Conservation (phyloP, 2,888 invertebrate genomes). For the Acronicta aceris region DNA sequence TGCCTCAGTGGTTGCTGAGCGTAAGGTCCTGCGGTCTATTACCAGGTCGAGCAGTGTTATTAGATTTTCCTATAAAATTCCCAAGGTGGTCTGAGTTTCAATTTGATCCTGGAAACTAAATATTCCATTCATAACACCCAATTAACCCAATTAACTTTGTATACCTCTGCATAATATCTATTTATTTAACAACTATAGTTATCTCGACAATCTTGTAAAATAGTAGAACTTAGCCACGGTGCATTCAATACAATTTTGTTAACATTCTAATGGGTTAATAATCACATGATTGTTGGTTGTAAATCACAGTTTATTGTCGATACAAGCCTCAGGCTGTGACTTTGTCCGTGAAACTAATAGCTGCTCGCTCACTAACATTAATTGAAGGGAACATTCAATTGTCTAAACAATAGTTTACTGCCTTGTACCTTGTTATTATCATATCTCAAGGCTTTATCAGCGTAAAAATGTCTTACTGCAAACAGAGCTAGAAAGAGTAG, state of each 20-base stretch:
- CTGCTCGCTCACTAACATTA: conserved; percentile 17
- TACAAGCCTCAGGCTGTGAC: conserved; percentile 17
- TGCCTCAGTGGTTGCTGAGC: too few species aligned
- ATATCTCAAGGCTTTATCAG: conserved; percentile 14
- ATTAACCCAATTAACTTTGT: too few species aligned
- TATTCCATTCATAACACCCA: too few species aligned
- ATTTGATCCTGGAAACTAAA: too few species aligned
- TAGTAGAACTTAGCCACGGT: conserved; percentile 16
- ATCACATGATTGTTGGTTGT: conserved; percentile 31
- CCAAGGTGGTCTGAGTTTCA: too few species aligned
- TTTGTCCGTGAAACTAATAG: conserved; percentile 41
- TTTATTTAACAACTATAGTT: too few species aligned
- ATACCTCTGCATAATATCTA: too few species aligned
- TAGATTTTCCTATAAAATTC: too few species aligned
- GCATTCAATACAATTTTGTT: conserved; percentile 26
- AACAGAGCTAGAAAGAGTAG: too few species aligned
- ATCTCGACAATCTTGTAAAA: neutral
- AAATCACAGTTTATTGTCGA: conserved; percentile 13
- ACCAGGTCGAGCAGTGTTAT: too few species aligned
- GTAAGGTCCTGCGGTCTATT: too few species aligned
- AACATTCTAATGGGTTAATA: conserved; percentile 41
- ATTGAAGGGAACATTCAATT: conserved; percentile 15
- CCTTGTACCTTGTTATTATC: conserved; percentile 23
- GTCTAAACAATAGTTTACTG: conserved; percentile 17
- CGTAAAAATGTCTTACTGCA: neutral